Base-by-base conservation (phyloP, 2,888 invertebrate species). In the Drosophila merina region DNA sequence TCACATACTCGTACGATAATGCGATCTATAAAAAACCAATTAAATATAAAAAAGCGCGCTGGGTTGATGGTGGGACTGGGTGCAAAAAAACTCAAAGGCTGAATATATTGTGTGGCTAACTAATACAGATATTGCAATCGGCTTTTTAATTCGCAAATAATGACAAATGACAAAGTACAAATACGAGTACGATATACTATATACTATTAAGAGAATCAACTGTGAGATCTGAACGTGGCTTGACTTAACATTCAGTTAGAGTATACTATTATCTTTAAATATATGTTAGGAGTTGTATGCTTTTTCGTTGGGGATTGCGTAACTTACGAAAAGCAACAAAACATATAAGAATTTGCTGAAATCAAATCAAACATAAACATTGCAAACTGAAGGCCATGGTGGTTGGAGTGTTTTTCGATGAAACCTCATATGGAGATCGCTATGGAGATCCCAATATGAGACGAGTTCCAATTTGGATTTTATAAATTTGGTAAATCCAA, bases 291-390 rank as follows among this genome's bases (percentile, higher is more conserved):
- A 60, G 67, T 57, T 57, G 77, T 78, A 79, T 67, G 86, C 86
- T 60, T 76, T 73, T 74, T 88, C 84, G 64, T 74, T 79, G 59
- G 57, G 63, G 79, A 76, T 88, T 76, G 77, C 79, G 71, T 79
- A 70, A 83, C 72, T 83, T 77, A 84, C 88, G 85, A 77, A 80
- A 80, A 86, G 88, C 88, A 82, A 82, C 87, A 44, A 57, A 82
- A 82, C 60, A 56, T 20, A 75, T 74, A 88, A 88, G 62, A 77
- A 75, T 72, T 86, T 87, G 85, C 80, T 64, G 31, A 86, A 88
- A 88, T 59, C 59, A 86, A 80, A 80, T 63, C 45, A 84, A 81
- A 86, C 47, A 74, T 76, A 79, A 81, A 74, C 62, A 67, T 69
- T 83, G 63, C 50, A 66, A 82, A 82, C 82, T 80, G 57, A 82